These are phyloP conservation scores for Amiota communis DNA, from an alignment of 2,888 invertebrate species.

Conservation along the genomic window DNA sequence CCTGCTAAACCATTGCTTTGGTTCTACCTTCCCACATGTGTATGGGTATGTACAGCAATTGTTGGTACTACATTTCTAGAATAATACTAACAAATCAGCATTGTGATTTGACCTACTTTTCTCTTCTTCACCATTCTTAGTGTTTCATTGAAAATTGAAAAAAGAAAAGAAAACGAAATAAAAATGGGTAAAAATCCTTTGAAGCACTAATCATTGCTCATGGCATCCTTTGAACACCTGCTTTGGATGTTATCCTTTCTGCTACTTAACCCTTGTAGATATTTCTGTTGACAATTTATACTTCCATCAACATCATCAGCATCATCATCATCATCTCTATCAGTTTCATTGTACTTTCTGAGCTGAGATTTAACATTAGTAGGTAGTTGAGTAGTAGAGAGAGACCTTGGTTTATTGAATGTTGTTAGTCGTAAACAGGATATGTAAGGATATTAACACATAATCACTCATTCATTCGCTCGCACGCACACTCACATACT, in stretches of 20 bases:
- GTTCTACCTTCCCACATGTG: too few relatives aligned
- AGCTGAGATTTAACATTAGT: slow-evolving; percentile 44
- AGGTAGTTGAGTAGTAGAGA: too few relatives aligned
- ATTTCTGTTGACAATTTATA: slow-evolving; percentile 28
- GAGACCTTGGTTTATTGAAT: slow-evolving; percentile 6
- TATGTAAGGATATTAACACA: slow-evolving; percentile 38
- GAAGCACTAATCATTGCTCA: neutral
- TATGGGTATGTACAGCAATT: too few relatives aligned
- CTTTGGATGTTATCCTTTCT: neutral
- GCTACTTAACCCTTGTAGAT: slow-evolving; percentile 23
- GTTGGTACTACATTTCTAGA: too few relatives aligned
- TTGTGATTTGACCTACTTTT: slow-evolving; percentile 23
- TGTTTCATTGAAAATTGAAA: too few relatives aligned
- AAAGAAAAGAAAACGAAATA: too few relatives aligned
- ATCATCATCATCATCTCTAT: too few relatives aligned
- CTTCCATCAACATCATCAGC: too few relatives aligned
- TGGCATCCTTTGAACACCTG: neutral
- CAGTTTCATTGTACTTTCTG: neutral
- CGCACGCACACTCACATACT: too few relatives aligned
- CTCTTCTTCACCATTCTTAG: neutral
- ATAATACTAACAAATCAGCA: too few relatives aligned
- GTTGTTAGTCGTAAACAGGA: slow-evolving; percentile 40
- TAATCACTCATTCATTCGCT: neutral
- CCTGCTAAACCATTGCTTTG: neutral
- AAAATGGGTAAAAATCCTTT: neutral